These are phyloP conservation scores for Sipha maydis DNA, from an alignment of 2,888 invertebrate genomes.

Conservation along the genomic window DNA sequence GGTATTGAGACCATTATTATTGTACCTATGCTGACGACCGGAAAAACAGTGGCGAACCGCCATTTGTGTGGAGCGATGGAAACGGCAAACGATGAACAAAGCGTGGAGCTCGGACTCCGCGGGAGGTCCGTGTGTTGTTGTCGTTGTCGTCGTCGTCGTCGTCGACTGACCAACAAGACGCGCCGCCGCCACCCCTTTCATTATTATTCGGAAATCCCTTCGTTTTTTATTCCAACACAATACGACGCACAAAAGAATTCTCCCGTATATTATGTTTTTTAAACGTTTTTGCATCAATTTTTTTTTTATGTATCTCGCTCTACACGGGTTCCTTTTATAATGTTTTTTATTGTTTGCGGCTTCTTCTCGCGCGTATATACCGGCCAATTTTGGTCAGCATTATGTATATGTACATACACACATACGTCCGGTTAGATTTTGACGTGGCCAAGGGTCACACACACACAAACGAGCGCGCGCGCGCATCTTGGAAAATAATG, in stretches of 20 bases:
- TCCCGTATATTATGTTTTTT: constrained; percentile 51
- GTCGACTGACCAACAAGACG: constrained; percentile 53
- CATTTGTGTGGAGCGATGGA: background rate
- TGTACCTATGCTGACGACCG: constrained; percentile 5
- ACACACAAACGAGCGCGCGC: background rate
- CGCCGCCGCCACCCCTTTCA: constrained; percentile 12
- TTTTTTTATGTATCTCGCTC: background rate
- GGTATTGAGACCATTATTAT: background rate
- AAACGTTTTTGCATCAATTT: constrained; percentile 59
- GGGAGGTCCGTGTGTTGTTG: constrained; percentile 46
- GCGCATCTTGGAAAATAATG: constrained; percentile 41
- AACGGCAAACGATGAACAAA: constrained; percentile 40
- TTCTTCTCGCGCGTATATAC: constrained; percentile 51
- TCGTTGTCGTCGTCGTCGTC: background rate
- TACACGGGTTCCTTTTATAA: constrained; percentile 30
- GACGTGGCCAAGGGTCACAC: constrained; percentile 54
- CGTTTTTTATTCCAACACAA: constrained; percentile 14
- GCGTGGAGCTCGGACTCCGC: constrained; percentile 14
- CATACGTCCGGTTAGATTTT: constrained; percentile 54
- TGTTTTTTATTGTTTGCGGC: constrained; percentile 57
- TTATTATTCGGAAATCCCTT: constrained; percentile 56
- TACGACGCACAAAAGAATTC: constrained; percentile 45
- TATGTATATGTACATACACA: background rate
- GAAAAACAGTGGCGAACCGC: constrained; percentile 49
- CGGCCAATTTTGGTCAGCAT: constrained; percentile 59